Evolutionary conservation across 1,140 invertebrate genomes (phyloP), one percentile per base, ranked within the genome.

Genomic region (Drosophila asahinai): DNA sequence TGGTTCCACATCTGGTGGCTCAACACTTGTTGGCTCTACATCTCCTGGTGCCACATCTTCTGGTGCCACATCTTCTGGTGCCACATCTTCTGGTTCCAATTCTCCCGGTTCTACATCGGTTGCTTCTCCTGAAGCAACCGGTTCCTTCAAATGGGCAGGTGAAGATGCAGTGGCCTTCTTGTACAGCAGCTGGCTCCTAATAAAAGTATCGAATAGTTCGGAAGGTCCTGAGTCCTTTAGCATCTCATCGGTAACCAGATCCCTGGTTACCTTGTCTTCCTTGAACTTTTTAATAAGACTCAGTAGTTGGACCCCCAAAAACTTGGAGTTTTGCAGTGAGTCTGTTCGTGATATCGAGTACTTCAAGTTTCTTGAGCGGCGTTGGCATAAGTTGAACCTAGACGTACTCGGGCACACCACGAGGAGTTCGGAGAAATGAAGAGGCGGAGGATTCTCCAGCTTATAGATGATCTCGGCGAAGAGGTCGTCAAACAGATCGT

Each of bases 401-500:
- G 17, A 15, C 8, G 2, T 3, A 38, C 9, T 36, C 6, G n/a
- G 2, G 11, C n/a, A 3, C 8, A 86, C 6, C 0, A 11, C 0
- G 0, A 71, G 4, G 2, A 83, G 79, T 0, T 90, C 81, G 1
- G 25, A 17, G 3, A 64, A 8, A 0, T 0, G 0, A 0, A 77
- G 7, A 1, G 36, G 9, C 3, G n/a, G n/a, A 0, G 68, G 51
- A 15, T 27, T 49, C 12, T 81, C 51, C 0, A 72, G 27, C 3
- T 42, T 60, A 0, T n/a, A 4, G 0, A 77, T 7, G 17, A 89
- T 82, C 0, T 2, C 12, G 0, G 15, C 17, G 6, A 90, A 83
- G 4, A 91, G 17, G 6, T 87, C 78, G 25, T 82, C 68, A 1
- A 92, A 49, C 0, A 92, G 49, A 63, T 80, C 74, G 7, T 63